phyloP scores from a whole-genome alignment of 2,113 vertebrate genomes.

The Limanda limanda region DNA sequence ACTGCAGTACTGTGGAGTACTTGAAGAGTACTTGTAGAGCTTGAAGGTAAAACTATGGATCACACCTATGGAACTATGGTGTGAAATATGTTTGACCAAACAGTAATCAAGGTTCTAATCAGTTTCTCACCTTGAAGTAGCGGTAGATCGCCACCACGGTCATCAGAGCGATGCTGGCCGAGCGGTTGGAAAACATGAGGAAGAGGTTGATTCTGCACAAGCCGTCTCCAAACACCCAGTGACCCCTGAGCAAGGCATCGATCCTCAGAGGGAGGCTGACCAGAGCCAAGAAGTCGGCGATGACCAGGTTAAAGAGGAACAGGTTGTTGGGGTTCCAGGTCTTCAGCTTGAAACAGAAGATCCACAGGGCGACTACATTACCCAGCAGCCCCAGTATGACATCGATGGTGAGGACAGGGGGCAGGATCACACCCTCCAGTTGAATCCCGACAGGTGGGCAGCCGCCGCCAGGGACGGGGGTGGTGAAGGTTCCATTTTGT shows the following conservation, averaged over 20 bases:
- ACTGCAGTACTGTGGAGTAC: too few relatives aligned
- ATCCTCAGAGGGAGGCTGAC: slow-evolving; percentile 79
- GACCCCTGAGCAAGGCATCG: slow-evolving; percentile 70
- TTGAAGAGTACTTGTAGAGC: too few relatives aligned
- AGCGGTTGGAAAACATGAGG: slow-evolving; percentile 80
- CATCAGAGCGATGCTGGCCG: slow-evolving; percentile 81
- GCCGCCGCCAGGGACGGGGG: neutral
- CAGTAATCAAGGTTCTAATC: too few relatives aligned
- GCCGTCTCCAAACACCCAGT: slow-evolving; percentile 76
- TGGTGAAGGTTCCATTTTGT: slow-evolving; percentile 6
- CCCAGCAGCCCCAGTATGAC: slow-evolving; percentile 80
- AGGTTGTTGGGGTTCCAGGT: slow-evolving; percentile 77
- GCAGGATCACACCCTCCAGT: slow-evolving; percentile 68
- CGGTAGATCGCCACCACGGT: slow-evolving; percentile 80
- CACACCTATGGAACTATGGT: too few relatives aligned
- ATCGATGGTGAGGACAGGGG: slow-evolving; percentile 74
- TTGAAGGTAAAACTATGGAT: too few relatives aligned
- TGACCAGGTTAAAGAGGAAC: slow-evolving; percentile 80
- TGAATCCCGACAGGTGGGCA: slow-evolving; percentile 74
- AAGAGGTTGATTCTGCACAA: slow-evolving; percentile 79
- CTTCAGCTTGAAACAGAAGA: slow-evolving; percentile 79
- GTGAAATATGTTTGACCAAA: too few relatives aligned
- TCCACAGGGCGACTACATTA: slow-evolving; percentile 78
- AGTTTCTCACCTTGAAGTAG: slow-evolving; percentile 76
- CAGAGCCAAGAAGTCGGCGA: slow-evolving; percentile 80